phyloP scores from a whole-genome alignment of 2,113 vertebrate genomes.

The Ictidomys tridecemlineatus region DNA sequence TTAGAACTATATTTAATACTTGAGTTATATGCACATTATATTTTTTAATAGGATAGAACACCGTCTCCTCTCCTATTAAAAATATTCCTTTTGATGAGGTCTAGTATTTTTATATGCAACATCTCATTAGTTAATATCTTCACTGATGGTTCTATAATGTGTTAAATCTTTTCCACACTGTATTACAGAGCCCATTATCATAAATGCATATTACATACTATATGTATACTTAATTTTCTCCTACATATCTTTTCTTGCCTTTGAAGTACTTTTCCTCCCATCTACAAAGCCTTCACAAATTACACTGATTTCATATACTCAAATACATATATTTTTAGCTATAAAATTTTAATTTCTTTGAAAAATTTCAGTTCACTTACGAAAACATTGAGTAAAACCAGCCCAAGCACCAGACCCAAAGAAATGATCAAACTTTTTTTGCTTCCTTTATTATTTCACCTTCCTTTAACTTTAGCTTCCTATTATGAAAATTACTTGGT shows the following conservation, averaged over 20 bases:
- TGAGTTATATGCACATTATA: not conserved
- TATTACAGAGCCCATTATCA: not conserved
- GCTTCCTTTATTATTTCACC: slow-evolving; percentile 4
- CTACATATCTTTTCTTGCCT: not conserved
- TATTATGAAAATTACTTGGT: not conserved
- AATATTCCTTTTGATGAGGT: slow-evolving; percentile 38
- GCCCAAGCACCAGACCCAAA: not conserved
- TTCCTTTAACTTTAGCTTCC: not conserved
- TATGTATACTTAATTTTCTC: not conserved
- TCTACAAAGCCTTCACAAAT: slow-evolving; percentile 1
- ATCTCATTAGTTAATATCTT: not conserved
- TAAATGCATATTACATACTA: not conserved
- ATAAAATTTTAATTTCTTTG: slow-evolving; percentile 26
- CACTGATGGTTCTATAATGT: not conserved
- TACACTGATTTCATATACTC: not conserved
- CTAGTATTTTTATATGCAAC: not conserved
- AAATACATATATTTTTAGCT: slow-evolving; percentile 17
- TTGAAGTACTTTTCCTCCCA: not conserved
- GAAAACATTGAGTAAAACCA: slow-evolving; percentile 1
- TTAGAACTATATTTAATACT: slow-evolving; percentile 21
- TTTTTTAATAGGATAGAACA: not conserved
- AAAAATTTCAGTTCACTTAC: not conserved
- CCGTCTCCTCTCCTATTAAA: not conserved
- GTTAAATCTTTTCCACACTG: not conserved
- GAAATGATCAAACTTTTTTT: not conserved